These are phyloP conservation scores for Caenorhabditis zanzibari DNA, from an alignment of 2,888 invertebrate species.

Conservation along the genomic window DNA sequence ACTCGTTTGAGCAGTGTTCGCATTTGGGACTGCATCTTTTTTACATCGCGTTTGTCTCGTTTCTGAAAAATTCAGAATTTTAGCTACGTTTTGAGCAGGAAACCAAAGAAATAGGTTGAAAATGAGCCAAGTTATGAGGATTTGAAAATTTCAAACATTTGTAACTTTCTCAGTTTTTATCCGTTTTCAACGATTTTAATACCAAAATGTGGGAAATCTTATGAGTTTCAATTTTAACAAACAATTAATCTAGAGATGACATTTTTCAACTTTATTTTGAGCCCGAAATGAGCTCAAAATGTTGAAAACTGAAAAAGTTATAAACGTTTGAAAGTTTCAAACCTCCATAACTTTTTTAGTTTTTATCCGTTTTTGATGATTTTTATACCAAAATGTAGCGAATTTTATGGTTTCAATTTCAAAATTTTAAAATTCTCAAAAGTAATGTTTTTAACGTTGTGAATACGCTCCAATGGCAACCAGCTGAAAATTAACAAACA, in stretches of 20 bases:
- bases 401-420: too few relatives aligned
- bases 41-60: conserved; percentile 52
- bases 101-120: not conserved
- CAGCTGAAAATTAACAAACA: too few relatives aligned
- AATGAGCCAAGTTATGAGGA: not conserved
- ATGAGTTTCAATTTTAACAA: not conserved
- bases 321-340: not conserved
- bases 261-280: not conserved
- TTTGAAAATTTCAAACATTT: not conserved
- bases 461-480: too few relatives aligned
- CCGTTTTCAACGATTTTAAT: too few relatives aligned
- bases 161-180: too few relatives aligned
- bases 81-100: not conserved
- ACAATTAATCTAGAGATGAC: too few relatives aligned
- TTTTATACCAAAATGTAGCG: too few relatives aligned
- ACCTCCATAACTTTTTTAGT: too few relatives aligned
- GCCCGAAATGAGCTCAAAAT: not conserved
- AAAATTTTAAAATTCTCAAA: too few relatives aligned
- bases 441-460: too few relatives aligned
- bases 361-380: too few relatives aligned
- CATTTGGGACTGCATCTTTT: conserved; percentile 72
- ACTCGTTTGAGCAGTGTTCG: conserved; percentile 71
- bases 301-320: not conserved
- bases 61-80: conserved; percentile 56
- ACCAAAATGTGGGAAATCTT: too few relatives aligned